Base-by-base conservation (phyloP, 2,888 invertebrate species). In the Crematogaster levior region DNA sequence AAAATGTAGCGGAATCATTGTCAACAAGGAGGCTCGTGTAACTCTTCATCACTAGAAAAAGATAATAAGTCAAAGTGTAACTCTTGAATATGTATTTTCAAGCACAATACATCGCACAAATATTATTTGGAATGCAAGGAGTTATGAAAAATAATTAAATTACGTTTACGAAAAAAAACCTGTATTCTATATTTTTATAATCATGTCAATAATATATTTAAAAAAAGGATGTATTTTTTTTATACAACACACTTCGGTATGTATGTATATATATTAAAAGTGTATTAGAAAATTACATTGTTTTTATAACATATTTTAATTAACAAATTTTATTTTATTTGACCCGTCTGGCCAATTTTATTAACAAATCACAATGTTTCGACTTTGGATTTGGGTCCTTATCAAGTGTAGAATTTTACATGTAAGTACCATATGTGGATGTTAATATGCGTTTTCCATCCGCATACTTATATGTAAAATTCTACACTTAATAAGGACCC, bases 21-120 rank as follows among this genome's bases (percentile, higher is more conserved):
- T 85, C 87, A 89, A 91, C 87, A 87, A 65, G 18, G 40, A 0
- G 18, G 81, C 84, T 70, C n/a, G n/a, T 86, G 90, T 91, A 90
- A 89, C 82, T 91, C 90, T 88, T 89, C 77, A 90, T 90, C 84
- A 82, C 80, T 73, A 63, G 81, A 87, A 86, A 82, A 81, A 86
- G 82, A 80, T 60, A 24, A 60, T 37, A 37, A n/a, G 24, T 1
- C 37, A 34, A 66, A 56, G 24, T 61, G n/a, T 24, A 56, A 37
- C 24, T 56, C 65, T 75, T 51, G 30, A 56, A 48, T 53, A 10
- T 27, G 12, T 21, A 10, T 43, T 27, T 6, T 0, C 15, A 53
- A n/a, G n/a, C 40, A 58, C 30, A 51, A 18, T 15, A 43, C 30
- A n/a, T 53, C n/a, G 24, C 3, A 15, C 15, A 51, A 51, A 21